phyloP scores from a whole-genome alignment of 2,888 invertebrate species.

The Drosophila nr. perissopoda region DNA sequence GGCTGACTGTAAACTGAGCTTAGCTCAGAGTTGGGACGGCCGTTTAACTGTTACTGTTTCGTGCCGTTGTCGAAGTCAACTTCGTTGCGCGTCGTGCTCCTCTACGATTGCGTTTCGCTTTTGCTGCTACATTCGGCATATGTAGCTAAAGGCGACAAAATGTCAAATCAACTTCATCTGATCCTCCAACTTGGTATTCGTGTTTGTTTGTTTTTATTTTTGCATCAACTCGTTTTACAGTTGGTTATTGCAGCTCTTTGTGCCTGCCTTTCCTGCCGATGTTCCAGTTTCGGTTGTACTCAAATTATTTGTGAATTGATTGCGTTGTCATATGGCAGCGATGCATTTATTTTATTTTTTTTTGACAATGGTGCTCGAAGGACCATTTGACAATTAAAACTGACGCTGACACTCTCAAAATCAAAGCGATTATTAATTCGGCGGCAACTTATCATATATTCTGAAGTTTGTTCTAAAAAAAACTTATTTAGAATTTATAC shows the following conservation, averaged over 20 bases:
- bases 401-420: background rate
- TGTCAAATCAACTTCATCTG: constrained; percentile 66
- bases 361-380: no score
- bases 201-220: background rate
- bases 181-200: constrained; percentile 48
- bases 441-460: background rate
- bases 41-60: constrained; percentile 22
- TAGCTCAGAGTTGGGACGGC: constrained; percentile 2
- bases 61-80: constrained; percentile 13
- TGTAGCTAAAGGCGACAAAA: constrained; percentile 69
- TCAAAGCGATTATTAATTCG: background rate
- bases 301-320: constrained; percentile 32
- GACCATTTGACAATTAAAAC: no score
- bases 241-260: constrained; percentile 24
- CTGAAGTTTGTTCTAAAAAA: background rate
- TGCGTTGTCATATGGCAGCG: constrained; percentile 11
- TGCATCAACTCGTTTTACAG: constrained; percentile 66
- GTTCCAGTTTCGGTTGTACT: constrained; percentile 44
- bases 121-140: constrained; percentile 28
- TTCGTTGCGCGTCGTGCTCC: constrained; percentile 11
- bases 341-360: background rate
- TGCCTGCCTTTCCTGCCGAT: constrained; percentile 37
- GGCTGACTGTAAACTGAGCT: constrained; percentile 37
- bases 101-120: constrained; percentile 22
- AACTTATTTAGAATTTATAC: background rate